Base-by-base conservation (phyloP, 2,113 vertebrate genomes). In the Pitta sordida region DNA sequence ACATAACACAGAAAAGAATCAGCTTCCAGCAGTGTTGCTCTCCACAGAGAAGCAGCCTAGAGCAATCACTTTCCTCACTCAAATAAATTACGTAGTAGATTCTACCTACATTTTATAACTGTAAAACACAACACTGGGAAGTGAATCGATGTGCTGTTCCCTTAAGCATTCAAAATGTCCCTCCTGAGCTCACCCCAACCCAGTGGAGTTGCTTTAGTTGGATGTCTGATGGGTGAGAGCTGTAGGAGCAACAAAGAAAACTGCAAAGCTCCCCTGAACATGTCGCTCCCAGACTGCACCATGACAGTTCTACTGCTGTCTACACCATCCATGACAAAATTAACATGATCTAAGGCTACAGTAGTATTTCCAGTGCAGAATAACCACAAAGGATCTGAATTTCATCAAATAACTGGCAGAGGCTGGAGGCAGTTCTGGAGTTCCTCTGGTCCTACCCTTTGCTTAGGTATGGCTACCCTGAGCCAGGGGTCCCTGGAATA, bases 221-320 rank as follows among this genome's bases (percentile, higher is more conserved):
- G 39, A 1, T 19, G 13, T 49, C 65, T 46, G 62, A 65, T 8
- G 10, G 23, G 27, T 17, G 46, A 19, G 17, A 81, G 44, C 44
- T 64, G 30, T 4, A 68, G 49, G 1, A 90, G 17, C 36, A 82
- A 56, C 20, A 27, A 58, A 58, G 37, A 37, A 17, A 27, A 77
- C 3, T 26, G 37, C 48, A 59, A 73, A 69, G 59, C 17, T 6
- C 7, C 4, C 41, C 23, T 20, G 30, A 58, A 67, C 9, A 8
- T 1, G 2, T 3, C 0, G 5, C 39, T 73, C 30, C n/a, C 51
- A 36, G 37, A 17, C 51, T 70, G 51, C 1, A 4, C 27, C 46
- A 46, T 2, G 34, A n/a, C 44, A 63, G 3, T 12, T 56, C 51
- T 56, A 7, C 2, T 56, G 29, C 55, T n/a, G 26, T 29, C 63